These are phyloP conservation scores for Crotalus horridus DNA, from an alignment of 2,113 vertebrate genomes.

Conservation along the genomic window DNA sequence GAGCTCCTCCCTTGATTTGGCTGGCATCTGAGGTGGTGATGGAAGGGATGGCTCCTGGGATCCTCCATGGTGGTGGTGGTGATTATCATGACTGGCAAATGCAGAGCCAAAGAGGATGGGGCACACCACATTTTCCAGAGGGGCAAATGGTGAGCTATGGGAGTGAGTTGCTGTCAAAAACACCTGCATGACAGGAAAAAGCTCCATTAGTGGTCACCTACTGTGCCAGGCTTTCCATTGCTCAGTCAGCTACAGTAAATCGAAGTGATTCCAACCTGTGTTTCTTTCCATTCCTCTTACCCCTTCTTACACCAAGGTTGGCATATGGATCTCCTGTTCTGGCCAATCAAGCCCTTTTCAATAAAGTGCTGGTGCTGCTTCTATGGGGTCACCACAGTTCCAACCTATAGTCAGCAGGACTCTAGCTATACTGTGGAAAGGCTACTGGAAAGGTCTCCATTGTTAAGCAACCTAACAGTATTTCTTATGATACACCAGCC, in stretches of 20 bases:
- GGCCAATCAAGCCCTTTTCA: not conserved
- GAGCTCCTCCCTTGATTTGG: slow-evolving; percentile 91
- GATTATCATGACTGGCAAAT: slow-evolving; percentile 62
- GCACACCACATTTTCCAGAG: slow-evolving; percentile 83
- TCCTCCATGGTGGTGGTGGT: slow-evolving; percentile 44
- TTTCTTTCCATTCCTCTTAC: not conserved
- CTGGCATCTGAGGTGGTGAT: slow-evolving; percentile 64
- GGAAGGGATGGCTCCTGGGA: slow-evolving; percentile 58
- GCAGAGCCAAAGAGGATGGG: slow-evolving; percentile 83
- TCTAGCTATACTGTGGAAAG: not conserved
- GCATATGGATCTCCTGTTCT: not conserved
- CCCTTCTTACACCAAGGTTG: not conserved
- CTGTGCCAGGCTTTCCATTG: not conserved
- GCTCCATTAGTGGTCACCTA: not conserved
- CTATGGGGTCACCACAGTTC: not conserved
- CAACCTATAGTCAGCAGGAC: not conserved
- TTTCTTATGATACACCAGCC: not conserved
- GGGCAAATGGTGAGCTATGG: slow-evolving; percentile 88
- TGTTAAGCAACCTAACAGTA: not conserved
- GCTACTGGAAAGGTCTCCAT: not conserved
- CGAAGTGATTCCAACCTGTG: not conserved
- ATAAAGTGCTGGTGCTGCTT: not conserved
- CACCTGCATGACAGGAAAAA: slow-evolving; percentile 69
- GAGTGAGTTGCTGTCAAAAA: slow-evolving; percentile 92
- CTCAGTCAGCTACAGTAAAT: not conserved